Percentiles rank a stretch among this genome's conserved stretches.
phyloP scores from a whole-genome alignment of 2,113 vertebrate species.

The Campylomormyrus numenius region DNA sequence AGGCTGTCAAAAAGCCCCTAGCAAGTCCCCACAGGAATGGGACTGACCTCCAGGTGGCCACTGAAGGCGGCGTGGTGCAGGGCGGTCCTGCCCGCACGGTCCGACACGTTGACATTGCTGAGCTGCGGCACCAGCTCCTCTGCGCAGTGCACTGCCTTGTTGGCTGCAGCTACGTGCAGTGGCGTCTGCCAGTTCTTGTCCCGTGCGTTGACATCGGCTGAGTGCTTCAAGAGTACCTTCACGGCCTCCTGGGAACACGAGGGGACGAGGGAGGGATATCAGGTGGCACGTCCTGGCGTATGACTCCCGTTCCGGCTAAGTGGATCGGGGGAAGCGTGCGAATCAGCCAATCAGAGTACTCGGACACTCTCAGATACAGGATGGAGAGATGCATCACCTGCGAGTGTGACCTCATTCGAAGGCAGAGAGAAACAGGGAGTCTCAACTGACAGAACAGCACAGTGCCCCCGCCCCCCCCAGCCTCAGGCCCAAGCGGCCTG shows the following conservation, averaged over 20 bases:
- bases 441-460: not conserved
- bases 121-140: slow-evolving; percentile 91
- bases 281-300: too few species aligned
- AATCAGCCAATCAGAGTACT: not conserved
- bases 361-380: not conserved
- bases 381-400: not conserved
- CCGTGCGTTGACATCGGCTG: slow-evolving; percentile 91
- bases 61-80: slow-evolving; percentile 96
- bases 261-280: not conserved
- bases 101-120: slow-evolving; percentile 94
- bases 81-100: slow-evolving; percentile 88
- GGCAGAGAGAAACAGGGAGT: not conserved
- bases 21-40: not conserved
- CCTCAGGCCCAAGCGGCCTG: not conserved
- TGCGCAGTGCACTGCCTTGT: slow-evolving; percentile 93
- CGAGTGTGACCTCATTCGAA: not conserved
- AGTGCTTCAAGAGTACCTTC: slow-evolving; percentile 94
- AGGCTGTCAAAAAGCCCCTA: not conserved
- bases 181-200: slow-evolving; percentile 99
- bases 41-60: slow-evolving; percentile 82
- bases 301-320: not conserved
- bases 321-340: not conserved
- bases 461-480: not conserved
- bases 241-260: slow-evolving; percentile 78
- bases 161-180: slow-evolving; percentile 89